These are phyloP conservation scores for Rhinophrynus dorsalis DNA, from an alignment of 2,797 vertebrate species.

Conservation along the genomic window DNA sequence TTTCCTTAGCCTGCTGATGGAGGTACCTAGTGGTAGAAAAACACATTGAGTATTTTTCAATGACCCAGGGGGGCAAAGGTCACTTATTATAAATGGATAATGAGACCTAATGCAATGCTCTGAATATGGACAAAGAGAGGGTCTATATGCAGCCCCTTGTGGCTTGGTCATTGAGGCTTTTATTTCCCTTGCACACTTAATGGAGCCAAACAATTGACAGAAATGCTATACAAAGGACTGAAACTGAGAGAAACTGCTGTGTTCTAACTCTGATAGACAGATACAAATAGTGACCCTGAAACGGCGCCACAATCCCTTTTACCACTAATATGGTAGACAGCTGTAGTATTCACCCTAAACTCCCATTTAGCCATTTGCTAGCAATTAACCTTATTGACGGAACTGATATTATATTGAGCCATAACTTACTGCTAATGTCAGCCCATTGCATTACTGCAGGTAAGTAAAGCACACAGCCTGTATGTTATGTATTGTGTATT, in stretches of 20 bases:
- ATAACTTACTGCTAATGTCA: slow-evolving; percentile 62
- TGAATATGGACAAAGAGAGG: slow-evolving; percentile 79
- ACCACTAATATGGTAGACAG: slow-evolving; percentile 66
- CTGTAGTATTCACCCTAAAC: slow-evolving; percentile 68
- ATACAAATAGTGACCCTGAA: slow-evolving; percentile 79
- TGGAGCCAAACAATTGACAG: slow-evolving; percentile 80
- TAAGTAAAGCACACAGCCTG: slow-evolving; percentile 56
- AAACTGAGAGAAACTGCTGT: slow-evolving; percentile 72
- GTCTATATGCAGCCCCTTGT: slow-evolving; percentile 75
- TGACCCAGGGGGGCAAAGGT: slow-evolving; percentile 78
- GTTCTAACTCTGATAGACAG: slow-evolving; percentile 76
- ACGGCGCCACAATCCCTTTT: slow-evolving; percentile 76
- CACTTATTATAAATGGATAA: slow-evolving; percentile 88
- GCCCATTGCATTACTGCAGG: slow-evolving; percentile 70
- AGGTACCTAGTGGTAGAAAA: slow-evolving; percentile 75
- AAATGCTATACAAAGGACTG: slow-evolving; percentile 81
- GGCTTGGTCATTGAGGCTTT: slow-evolving; percentile 76
- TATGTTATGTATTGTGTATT: background rate
- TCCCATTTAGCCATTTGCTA: slow-evolving; percentile 71
- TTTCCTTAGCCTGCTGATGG: slow-evolving; percentile 68
- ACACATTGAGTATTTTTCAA: slow-evolving; percentile 81
- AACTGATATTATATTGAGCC: slow-evolving; percentile 56
- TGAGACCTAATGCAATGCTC: slow-evolving; percentile 81
- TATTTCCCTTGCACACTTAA: slow-evolving; percentile 74
- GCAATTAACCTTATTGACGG: slow-evolving; percentile 81